Evolutionary conservation across 2,888 invertebrate genomes (phyloP).

Genomic region (Apoda limacodes): DNA sequence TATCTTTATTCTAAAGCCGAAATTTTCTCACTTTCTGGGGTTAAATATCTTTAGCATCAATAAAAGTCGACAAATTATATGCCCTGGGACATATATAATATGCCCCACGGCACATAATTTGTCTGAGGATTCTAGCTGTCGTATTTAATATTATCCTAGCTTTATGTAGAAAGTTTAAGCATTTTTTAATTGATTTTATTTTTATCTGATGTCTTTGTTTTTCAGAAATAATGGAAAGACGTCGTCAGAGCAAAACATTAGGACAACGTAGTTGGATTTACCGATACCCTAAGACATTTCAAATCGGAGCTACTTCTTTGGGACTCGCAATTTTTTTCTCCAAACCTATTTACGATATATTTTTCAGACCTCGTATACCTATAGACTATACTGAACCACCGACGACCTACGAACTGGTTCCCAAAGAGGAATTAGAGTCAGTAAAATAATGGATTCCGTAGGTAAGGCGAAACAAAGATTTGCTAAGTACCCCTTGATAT

Average conservation of each 20-base stretch:
- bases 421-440: constrained; percentile 18
- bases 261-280: constrained; percentile 71
- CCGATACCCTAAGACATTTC: constrained; percentile 72
- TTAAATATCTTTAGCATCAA: too few relatives aligned
- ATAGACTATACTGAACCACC: constrained; percentile 40
- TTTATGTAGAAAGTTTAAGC: too few relatives aligned
- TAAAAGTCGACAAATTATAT: too few relatives aligned
- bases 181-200: constrained; percentile 2
- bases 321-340: constrained; percentile 74
- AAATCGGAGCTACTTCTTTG: constrained; percentile 58
- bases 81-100: too few relatives aligned
- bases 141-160: too few relatives aligned
- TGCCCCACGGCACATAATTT: too few relatives aligned
- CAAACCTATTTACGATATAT: constrained; percentile 77
- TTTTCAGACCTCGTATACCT: constrained; percentile 41
- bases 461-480: constrained; percentile 78
- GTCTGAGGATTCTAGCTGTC: too few relatives aligned
- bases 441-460: constrained; percentile 80
- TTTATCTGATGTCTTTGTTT: constrained; percentile 4
- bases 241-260: constrained; percentile 48
- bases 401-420: constrained; percentile 17
- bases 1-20: too few relatives aligned
- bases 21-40: too few relatives aligned
- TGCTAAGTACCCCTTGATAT: constrained; percentile 78
- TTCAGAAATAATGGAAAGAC: constrained; percentile 53